Evolutionary conservation across 1,140 invertebrate genomes (phyloP).

Genomic region (Andrena cerasifolii): DNA sequence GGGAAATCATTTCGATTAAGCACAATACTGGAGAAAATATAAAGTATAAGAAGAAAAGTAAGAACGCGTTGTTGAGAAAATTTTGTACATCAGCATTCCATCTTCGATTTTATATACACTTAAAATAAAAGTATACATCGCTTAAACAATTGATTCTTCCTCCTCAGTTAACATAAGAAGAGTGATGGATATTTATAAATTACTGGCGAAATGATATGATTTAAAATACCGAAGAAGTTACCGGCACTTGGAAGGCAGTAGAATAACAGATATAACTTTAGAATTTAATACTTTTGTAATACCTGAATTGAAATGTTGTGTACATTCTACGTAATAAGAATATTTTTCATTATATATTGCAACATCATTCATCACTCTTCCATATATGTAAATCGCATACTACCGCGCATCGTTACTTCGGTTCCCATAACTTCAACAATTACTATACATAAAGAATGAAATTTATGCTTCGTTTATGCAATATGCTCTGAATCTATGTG

Average conservation of each 20-base stretch:
- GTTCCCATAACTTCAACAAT: slow-evolving; percentile 28
- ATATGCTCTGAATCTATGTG: slow-evolving; percentile 48
- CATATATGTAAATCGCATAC: slow-evolving; percentile 40
- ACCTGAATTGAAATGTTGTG: slow-evolving; percentile 17
- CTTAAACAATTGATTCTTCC: slow-evolving; percentile 38
- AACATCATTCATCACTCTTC: slow-evolving; percentile 57
- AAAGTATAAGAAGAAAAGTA: not conserved
- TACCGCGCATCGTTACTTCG: slow-evolving; percentile 47
- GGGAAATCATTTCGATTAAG: slow-evolving; percentile 18
- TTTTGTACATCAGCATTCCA: slow-evolving; percentile 48
- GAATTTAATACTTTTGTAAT: slow-evolving; percentile 37
- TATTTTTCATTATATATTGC: slow-evolving; percentile 26
- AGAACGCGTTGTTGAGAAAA: slow-evolving; percentile 18
- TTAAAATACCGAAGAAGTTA: slow-evolving; percentile 41
- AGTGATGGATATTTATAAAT: slow-evolving; percentile 60
- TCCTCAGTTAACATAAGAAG: slow-evolving; percentile 38
- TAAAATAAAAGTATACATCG: slow-evolving; percentile 24
- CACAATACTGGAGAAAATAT: slow-evolving; percentile 40
- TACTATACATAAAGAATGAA: slow-evolving; percentile 34
- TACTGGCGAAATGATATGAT: slow-evolving; percentile 33
- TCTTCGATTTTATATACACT: slow-evolving; percentile 47
- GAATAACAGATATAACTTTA: slow-evolving; percentile 13
- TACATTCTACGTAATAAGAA: slow-evolving; percentile 23
- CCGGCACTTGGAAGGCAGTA: not conserved
- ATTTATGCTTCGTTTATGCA: slow-evolving; percentile 49